These are phyloP conservation scores for Philereme transversata DNA, from an alignment of 2,888 invertebrate species.

Conservation along the genomic window DNA sequence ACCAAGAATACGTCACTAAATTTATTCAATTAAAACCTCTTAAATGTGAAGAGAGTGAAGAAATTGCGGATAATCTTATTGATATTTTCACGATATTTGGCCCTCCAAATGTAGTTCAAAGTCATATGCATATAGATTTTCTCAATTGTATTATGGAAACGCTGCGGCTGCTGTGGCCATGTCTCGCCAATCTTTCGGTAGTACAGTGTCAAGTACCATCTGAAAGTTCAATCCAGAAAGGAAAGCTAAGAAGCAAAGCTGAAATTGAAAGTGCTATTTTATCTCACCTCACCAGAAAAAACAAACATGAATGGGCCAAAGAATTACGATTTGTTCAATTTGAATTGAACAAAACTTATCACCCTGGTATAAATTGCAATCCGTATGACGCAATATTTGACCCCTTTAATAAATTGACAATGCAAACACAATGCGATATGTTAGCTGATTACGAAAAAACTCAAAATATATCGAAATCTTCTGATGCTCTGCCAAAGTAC, in stretches of 20 bases:
- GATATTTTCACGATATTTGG: conserved; percentile 10
- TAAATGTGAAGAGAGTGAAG: background rate
- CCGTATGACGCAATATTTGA: conserved; percentile 5
- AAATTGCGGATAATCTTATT: conserved; percentile 4
- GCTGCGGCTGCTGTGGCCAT: background rate
- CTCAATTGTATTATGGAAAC: background rate
- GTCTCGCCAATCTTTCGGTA: background rate
- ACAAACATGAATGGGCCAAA: conserved; percentile 1
- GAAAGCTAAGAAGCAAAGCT: too few species aligned
- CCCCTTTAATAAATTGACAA: too few species aligned
- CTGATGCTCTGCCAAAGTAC: too few species aligned
- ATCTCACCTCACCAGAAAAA: too few species aligned
- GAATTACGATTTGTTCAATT: conserved; percentile 8
- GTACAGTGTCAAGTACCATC: background rate
- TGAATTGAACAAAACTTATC: background rate
- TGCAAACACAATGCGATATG: too few species aligned
- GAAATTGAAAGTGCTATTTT: too few species aligned
- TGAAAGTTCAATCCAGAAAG: too few species aligned
- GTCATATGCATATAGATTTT: background rate
- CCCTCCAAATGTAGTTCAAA: background rate
- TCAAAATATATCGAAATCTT: too few species aligned
- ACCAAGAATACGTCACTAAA: conserved; percentile 7
- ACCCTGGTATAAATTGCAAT: background rate
- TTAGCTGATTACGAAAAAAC: too few species aligned
- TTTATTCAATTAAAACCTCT: conserved; percentile 6